phyloP scores from a whole-genome alignment of 2,888 invertebrate genomes.

The Drosophila affinis region DNA sequence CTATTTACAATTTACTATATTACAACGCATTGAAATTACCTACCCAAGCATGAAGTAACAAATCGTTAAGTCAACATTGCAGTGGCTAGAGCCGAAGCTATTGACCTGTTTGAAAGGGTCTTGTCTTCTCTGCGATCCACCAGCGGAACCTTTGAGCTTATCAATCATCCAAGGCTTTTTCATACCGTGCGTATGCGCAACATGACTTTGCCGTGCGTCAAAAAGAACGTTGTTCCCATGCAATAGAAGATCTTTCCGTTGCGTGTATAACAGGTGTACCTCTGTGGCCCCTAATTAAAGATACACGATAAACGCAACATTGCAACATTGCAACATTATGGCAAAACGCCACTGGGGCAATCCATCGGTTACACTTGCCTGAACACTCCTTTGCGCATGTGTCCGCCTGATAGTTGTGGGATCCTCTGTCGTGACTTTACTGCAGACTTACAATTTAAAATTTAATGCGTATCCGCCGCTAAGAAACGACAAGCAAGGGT shows the following conservation, averaged over 20 bases:
- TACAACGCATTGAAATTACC: no score
- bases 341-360: not conserved
- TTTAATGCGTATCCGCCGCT: no score
- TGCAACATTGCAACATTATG: not conserved
- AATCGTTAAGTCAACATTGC: slow-evolving; percentile 35
- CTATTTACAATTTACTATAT: no score
- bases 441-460: no score
- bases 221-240: slow-evolving; percentile 31
- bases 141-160: slow-evolving; percentile 16
- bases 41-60: no score
- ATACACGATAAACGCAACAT: slow-evolving; percentile 14
- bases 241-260: not conserved
- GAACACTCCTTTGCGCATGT: slow-evolving; percentile 87
- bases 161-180: slow-evolving; percentile 31
- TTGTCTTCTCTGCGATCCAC: slow-evolving; percentile 1
- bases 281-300: slow-evolving; percentile 27
- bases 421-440: no score
- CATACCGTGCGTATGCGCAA: slow-evolving; percentile 37
- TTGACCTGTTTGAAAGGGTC: slow-evolving; percentile 37
- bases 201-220: slow-evolving; percentile 30
- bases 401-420: slow-evolving; percentile 87
- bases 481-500: no score
- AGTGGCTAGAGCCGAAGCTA: slow-evolving; percentile 17
- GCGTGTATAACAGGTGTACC: slow-evolving; percentile 3
- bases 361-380: slow-evolving; percentile 84